Percentiles rank a stretch among this genome's conserved stretches.
Conservation (phyloP, 2,113 vertebrate genomes). For the Poicephalus gulielmi region DNA sequence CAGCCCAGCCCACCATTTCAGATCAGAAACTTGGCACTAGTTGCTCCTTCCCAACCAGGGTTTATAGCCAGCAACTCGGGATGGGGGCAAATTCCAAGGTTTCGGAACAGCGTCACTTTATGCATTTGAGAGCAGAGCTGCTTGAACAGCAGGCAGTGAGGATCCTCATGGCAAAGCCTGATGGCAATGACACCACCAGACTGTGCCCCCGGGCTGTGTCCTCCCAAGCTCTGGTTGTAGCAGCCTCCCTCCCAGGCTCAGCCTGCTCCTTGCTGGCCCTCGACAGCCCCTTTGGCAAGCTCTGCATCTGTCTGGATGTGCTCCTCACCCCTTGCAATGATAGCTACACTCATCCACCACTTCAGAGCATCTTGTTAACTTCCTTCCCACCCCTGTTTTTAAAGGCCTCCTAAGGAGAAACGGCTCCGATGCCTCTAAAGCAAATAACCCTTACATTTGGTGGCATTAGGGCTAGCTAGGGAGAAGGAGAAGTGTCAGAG, state of each 20-base stretch:
- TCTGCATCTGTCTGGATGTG: background rate
- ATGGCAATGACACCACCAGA: background rate
- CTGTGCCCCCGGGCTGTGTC: background rate
- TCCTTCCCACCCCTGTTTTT: conserved; percentile 1
- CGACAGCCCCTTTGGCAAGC: background rate
- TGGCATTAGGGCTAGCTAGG: conserved; percentile 9
- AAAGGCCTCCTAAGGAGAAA: conserved; percentile 6
- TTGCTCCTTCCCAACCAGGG: background rate
- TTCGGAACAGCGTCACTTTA: background rate
- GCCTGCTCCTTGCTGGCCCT: background rate
- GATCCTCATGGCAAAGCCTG: background rate
- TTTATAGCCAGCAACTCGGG: background rate
- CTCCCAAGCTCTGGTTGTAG: background rate
- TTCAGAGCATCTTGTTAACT: conserved; percentile 29
- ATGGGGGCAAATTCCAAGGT: background rate
- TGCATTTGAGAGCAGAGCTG: background rate
- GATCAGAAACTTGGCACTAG: background rate
- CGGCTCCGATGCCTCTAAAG: background rate
- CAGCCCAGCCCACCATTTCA: background rate
- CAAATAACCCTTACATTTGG: background rate
- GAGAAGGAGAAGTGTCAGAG: conserved; percentile 15
- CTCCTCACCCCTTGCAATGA: background rate
- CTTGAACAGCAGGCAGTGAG: background rate
- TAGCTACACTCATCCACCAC: conserved; percentile 1
- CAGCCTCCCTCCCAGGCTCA: background rate